phyloP scores from a whole-genome alignment of 2,113 vertebrate species.

The Fulmarus glacialis region DNA sequence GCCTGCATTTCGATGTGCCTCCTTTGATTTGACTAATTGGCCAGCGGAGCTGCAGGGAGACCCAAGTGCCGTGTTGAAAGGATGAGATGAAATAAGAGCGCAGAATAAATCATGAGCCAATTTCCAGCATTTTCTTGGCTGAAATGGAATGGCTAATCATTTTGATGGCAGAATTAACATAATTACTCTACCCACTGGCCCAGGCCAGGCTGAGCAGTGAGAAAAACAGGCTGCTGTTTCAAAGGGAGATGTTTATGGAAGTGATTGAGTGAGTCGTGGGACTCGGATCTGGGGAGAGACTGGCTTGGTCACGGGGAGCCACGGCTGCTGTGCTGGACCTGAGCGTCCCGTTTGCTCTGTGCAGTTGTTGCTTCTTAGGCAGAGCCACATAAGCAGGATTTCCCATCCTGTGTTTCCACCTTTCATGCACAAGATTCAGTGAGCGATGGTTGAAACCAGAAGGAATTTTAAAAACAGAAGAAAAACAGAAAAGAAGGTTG shows the following conservation, averaged over 20 bases:
- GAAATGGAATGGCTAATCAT: slow-evolving; percentile 46
- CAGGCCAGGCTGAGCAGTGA: not conserved
- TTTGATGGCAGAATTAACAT: slow-evolving; percentile 52
- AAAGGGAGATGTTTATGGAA: not conserved
- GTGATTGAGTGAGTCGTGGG: slow-evolving; percentile 7
- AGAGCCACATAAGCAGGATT: not conserved
- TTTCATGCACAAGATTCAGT: accelerated
- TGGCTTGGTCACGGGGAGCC: not conserved
- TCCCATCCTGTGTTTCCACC: not conserved
- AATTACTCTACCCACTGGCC: slow-evolving; percentile 1
- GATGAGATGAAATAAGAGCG: not conserved
- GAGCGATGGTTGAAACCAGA: not conserved
- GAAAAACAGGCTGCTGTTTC: not conserved
- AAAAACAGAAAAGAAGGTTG: not conserved
- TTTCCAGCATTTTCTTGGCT: slow-evolving; percentile 53
- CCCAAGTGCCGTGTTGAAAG: not conserved
- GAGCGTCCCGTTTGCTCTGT: not conserved
- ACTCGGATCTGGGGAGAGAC: not conserved
- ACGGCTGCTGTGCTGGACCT: not conserved
- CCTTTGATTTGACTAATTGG: slow-evolving; percentile 10
- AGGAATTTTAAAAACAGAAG: not conserved
- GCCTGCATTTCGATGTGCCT: not conserved
- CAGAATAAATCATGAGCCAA: slow-evolving; percentile 61
- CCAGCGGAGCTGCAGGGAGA: slow-evolving; percentile 9
- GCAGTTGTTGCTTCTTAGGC: not conserved